A percentile compares a stretch with the other conserved stretches of the same genome.
These are phyloP conservation scores for Bombus confusus DNA, from an alignment of 1,140 invertebrate genomes.

Conservation along the genomic window DNA sequence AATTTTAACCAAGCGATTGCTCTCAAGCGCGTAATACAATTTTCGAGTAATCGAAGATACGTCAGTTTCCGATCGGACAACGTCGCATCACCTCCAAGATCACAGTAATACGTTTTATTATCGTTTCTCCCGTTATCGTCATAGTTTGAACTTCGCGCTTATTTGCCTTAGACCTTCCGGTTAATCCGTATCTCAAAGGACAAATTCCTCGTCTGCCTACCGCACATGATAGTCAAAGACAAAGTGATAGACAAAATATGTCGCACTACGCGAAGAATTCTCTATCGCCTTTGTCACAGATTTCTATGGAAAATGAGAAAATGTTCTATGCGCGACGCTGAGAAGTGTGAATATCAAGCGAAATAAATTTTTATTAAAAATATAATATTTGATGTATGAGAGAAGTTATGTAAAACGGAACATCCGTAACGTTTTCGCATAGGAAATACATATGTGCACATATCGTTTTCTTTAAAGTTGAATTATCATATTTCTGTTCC, in stretches of 20 bases:
- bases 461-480: neutral
- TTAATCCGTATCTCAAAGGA: neutral
- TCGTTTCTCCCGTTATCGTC: neutral
- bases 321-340: neutral
- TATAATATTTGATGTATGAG: neutral
- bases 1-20: neutral
- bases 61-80: conserved; percentile 7
- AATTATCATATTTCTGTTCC: conserved; percentile 21
- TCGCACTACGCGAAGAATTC: neutral
- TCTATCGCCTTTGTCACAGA: neutral
- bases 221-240: too few relatives aligned
- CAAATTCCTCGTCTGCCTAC: neutral
- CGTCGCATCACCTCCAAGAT: neutral
- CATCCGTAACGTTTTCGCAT: neutral
- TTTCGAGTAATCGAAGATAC: conserved; percentile 21
- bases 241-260: too few relatives aligned
- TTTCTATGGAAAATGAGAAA: neutral
- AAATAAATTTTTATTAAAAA: neutral
- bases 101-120: conserved; percentile 6
- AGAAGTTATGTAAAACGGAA: neutral
- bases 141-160: neutral
- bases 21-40: conserved; percentile 6
- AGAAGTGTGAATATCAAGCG: neutral
- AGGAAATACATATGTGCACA: neutral
- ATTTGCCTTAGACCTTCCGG: neutral